Base-by-base conservation (phyloP, 1,140 invertebrate genomes). In the Trachymyrmex cornetzi region DNA sequence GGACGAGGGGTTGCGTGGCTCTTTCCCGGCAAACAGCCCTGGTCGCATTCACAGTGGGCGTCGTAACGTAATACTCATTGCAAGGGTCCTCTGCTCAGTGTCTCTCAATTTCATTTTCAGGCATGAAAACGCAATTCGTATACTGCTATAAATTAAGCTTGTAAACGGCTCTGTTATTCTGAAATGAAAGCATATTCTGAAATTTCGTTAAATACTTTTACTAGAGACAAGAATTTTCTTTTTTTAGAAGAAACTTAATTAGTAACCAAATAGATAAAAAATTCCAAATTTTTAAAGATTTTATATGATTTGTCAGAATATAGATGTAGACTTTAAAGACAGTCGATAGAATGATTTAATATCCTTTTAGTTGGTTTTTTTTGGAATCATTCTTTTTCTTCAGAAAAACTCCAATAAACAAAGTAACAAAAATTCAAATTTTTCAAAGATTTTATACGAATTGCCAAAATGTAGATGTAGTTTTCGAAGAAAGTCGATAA, bases 61-160 rank as follows among this genome's bases (percentile, higher is more conserved):
- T 82, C 85, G 85, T 86, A 86, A 86, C 77, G 85, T 79, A 79
- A 86, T 82, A 80, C 85, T 69, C 77, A 66, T 79, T 66, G 64
- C 44, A 16, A 80, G 85, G 77, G 75, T 79, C 77, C 53, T 61
- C 14, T 14, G 50, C n/a, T 71, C 61, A 86, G 75, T 79, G 85
- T 71, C 53, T 82, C 85, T 22, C 77, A 81, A 69, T 80, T 55
- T 86, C 77, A n/a, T 12, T 50, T 27, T 63, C 19, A 12, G 30
- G 44, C 16, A 12, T 16, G 48, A 55, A 30, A n/a, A 48, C 11
- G 38, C 7, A 12, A 12, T 16, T 44, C 30, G 34, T 30, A 19
- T 30, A 30, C 27, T 12, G 6, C 4, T 24, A 1, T 30, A 38
- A 61, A 27, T 12, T 34, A n/a, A 34, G 14, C 7, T 59, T 24